Base-by-base conservation (phyloP, 2,888 invertebrate genomes). In the Seladonia tumulorum region DNA sequence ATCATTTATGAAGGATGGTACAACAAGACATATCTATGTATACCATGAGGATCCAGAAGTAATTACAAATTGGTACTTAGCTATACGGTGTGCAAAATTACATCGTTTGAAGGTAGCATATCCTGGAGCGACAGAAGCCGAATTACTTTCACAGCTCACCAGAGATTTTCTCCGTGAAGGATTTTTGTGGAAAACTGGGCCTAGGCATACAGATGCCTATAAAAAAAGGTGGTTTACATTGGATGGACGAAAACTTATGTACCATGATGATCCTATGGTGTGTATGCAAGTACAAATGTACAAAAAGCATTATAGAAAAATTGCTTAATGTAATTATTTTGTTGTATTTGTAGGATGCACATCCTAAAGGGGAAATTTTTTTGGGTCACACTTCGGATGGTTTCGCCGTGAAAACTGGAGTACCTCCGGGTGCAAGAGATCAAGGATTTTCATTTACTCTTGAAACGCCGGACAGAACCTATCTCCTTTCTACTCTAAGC, bases 351-450 rank as follows among this genome's bases (percentile, higher is more conserved):
- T 73, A 96, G 96, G 98, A 98, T 93, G 98, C 98, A 4, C 97
- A 97, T 95, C 98, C 98, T 0, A 98, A 98, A 95, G 98, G 98
- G 75, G 98, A 98, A 96, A 97, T 98, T 90, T 98, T 98, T 95
- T 95, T 98, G 90, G 98, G 98, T 94, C 96, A 97, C 93, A 96
- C 96, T 93, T 96, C 97, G 87, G 97, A 97, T 92, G 98, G 98
- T 2, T 98, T 97, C 94, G 96, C 96, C 84, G 96, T 98, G 57
- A 96, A 97, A 90, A 96, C 97, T 71, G 97, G 97, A 39, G 96
- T 97, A 22, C 96, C 96, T 2, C 95, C 96, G 0, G 97, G 97
- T 79, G 97, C 97, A 88, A 97, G 97, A 90, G 97, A 98, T 88
- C 97, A 98, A 91, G 97, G 97, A 2, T 98, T 97, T 93, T 97